Conservation (phyloP, 2,113 vertebrate species). For the Tapirus terrestris region DNA sequence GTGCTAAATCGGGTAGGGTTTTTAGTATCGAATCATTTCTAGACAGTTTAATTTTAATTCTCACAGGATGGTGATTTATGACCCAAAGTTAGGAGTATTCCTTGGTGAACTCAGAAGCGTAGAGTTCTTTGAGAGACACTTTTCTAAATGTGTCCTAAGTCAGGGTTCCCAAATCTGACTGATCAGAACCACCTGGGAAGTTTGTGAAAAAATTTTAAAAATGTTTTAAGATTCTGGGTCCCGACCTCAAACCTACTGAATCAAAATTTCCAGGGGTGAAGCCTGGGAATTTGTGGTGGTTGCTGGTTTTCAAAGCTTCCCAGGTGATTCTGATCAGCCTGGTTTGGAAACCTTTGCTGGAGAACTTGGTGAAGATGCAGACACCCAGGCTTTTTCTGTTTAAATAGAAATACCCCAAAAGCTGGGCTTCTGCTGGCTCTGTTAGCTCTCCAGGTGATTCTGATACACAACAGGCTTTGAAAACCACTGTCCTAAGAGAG, state of each 20-base stretch:
- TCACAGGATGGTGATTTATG: constrained; percentile 54
- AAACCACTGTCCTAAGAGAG: neutral
- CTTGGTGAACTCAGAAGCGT: neutral
- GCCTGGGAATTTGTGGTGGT: neutral
- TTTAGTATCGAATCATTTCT: constrained; percentile 14
- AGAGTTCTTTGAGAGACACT: neutral
- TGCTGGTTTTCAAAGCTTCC: neutral
- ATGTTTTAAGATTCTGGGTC: neutral
- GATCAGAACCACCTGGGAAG: neutral
- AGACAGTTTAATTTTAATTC: constrained; percentile 35
- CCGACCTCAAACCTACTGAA: neutral
- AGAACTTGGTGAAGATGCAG: neutral
- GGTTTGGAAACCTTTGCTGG: neutral
- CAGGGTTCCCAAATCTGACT: neutral
- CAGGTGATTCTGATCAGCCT: neutral
- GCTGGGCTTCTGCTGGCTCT: neutral
- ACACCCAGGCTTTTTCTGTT: neutral
- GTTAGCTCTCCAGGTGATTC: neutral
- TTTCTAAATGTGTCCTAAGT: neutral
- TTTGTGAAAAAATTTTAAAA: neutral
- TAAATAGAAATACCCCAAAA: no score
- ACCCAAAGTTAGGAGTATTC: neutral
- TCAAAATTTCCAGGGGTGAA: neutral
- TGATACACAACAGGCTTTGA: neutral
- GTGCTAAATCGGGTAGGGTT: constrained; percentile 3